phyloP scores from a whole-genome alignment of 2,888 invertebrate species.

The Acleris sparsana region DNA sequence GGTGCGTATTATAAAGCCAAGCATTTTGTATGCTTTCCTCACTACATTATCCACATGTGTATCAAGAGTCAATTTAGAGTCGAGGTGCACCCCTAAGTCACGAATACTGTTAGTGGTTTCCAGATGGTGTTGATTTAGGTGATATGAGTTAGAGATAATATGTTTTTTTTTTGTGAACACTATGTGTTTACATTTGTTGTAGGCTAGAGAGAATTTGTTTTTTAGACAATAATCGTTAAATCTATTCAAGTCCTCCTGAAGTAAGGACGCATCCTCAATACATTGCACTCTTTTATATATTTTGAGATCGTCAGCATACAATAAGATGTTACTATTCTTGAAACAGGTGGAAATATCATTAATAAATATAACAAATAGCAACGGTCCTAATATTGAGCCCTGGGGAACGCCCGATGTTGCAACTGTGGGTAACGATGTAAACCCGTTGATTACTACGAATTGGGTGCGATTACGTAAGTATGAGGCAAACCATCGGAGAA shows the following conservation, averaged over 20 bases:
- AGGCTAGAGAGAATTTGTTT: neutral
- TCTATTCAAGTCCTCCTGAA: neutral
- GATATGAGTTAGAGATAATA: neutral
- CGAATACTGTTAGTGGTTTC: neutral
- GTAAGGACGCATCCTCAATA: neutral
- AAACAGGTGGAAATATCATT: constrained; percentile 2
- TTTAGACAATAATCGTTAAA: neutral
- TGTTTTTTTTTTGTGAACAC: neutral
- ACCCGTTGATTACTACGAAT: neutral
- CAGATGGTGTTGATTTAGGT: neutral
- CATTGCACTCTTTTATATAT: neutral
- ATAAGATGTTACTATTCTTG: neutral
- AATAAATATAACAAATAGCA: neutral
- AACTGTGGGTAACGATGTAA: neutral
- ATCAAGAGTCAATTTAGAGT: constrained; percentile 1
- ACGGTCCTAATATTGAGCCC: neutral
- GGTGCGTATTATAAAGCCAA: constrained; percentile 1
- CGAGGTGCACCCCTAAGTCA: neutral
- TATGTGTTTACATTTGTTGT: constrained; percentile 2
- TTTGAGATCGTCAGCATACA: neutral
- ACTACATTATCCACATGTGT: neutral
- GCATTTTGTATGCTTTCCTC: neutral
- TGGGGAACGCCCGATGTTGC: neutral
- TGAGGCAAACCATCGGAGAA: neutral
- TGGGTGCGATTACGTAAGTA: neutral